Evolutionary conservation across 2,888 invertebrate genomes (phyloP), one percentile per base, ranked within the genome.

Genomic region (Spisula subtruncata): DNA sequence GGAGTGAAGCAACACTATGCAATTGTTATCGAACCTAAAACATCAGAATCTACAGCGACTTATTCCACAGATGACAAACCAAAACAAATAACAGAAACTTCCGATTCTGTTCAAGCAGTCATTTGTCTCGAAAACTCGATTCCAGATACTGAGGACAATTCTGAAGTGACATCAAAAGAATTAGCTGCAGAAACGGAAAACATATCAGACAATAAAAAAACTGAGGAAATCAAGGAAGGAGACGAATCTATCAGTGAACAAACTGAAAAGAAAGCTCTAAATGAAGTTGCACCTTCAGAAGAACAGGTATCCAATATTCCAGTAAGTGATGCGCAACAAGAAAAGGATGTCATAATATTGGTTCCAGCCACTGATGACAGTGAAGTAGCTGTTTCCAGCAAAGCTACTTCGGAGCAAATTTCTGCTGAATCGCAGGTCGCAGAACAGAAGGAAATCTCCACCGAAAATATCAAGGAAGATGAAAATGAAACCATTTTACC

Each of bases 151-250:
- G 29, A 29, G 51, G 25, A 81, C 1, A 4, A 51, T 35, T 10
- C 25, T 48, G 25, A 10, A 29, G 29, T 25, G 25, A 51, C n/a
- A 1, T 4, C 29, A 4, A 1, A 10, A n/a, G 83, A 29, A 1
- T 20, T 2, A 18, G 25, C 12, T 46, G 8, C 35, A 81, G 81
- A 81, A 20, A n/a, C 54, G 1, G 87, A 87, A 60, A 56, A 81
- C 1, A 20, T 51, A 25, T 0, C 1, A 82, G 48, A 32, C 32
- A 51, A 54, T 5, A 25, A 51, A 29, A 29, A 82, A 54, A 82
- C 54, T 14, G 82, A 81, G 8, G 60, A 10, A 35, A 51, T 8
- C 32, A 56, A 83, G 51, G 56, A 83, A 18, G 32, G 1, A 20
- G n/a, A 60, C 83, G 29, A 29, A 8, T 41, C 41, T 41, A 8